These are phyloP conservation scores for Mesocentrotus franciscanus DNA, from an alignment of 53 echinoderm and acorn worm species.

Conservation along the genomic window DNA sequence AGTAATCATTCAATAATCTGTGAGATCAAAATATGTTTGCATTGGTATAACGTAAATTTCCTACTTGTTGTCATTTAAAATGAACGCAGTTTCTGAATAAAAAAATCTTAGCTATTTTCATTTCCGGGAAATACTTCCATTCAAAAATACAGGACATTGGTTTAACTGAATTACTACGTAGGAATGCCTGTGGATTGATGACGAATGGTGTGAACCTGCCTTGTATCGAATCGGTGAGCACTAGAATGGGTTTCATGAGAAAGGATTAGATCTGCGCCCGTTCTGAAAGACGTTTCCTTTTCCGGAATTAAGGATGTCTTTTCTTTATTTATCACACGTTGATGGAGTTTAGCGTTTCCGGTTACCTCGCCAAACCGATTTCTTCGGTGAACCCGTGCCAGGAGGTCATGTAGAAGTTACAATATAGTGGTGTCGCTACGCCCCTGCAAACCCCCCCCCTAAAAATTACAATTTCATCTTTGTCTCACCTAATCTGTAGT, in stretches of 20 bases:
- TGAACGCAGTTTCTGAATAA: too few species aligned
- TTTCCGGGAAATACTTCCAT: too few species aligned
- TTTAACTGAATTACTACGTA: too few species aligned
- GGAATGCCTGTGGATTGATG: too few species aligned
- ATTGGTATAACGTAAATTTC: too few species aligned
- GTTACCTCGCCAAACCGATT: not conserved
- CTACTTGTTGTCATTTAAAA: too few species aligned
- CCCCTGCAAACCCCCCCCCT: not conserved
- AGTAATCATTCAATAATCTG: too few species aligned
- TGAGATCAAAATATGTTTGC: too few species aligned
- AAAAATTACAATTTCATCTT: too few species aligned
- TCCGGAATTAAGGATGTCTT: not conserved
- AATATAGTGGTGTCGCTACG: not conserved
- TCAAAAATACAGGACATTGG: too few species aligned
- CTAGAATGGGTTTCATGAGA: not conserved
- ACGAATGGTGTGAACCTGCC: not conserved
- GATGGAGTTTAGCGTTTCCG: not conserved
- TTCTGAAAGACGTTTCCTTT: not conserved
- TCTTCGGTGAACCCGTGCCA: not conserved
- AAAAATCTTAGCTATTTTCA: too few species aligned
- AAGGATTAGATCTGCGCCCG: not conserved
- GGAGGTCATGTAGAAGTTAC: not conserved
- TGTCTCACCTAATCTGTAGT: too few species aligned
- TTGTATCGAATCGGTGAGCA: not conserved
- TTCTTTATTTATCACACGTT: slow-evolving; percentile 6